A percentile compares a stretch with the other conserved stretches of the same genome.
These are phyloP conservation scores for Ataeniobius toweri DNA, from an alignment of 2,797 vertebrate species.

Conservation along the genomic window DNA sequence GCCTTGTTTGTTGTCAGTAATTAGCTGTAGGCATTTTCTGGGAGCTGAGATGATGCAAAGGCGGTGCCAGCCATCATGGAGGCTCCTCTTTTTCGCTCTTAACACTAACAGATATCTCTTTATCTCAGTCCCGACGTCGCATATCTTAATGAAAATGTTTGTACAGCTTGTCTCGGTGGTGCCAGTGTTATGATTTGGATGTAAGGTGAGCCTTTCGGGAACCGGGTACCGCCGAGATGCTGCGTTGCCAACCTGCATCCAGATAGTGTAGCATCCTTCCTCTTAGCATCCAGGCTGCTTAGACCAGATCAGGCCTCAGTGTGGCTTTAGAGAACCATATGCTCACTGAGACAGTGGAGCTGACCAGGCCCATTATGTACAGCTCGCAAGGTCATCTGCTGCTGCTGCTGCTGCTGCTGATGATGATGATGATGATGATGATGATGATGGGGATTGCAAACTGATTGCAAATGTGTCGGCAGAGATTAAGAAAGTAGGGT, in stretches of 20 bases:
- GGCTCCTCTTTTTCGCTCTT: slow-evolving; percentile 13
- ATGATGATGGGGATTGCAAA: not conserved
- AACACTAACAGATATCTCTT: not conserved
- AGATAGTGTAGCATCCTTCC: slow-evolving; percentile 55
- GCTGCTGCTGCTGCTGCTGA: not conserved
- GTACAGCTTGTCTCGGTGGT: not conserved
- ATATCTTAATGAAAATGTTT: too few species aligned
- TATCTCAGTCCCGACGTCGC: not conserved
- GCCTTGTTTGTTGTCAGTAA: not conserved
- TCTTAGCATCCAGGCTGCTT: slow-evolving; percentile 46
- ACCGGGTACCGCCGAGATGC: slow-evolving; percentile 63
- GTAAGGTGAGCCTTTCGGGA: not conserved
- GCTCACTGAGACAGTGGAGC: slow-evolving; percentile 16
- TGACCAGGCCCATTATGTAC: slow-evolving; percentile 16
- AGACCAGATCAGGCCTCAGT: slow-evolving; percentile 39
- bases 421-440: not conserved
- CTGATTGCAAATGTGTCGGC: slow-evolving; percentile 11
- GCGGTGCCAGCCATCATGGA: slow-evolving; percentile 75
- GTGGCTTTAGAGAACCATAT: slow-evolving; percentile 2
- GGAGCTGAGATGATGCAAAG: slow-evolving; percentile 67
- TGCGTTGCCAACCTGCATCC: slow-evolving; percentile 56
- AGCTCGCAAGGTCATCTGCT: slow-evolving; percentile 51
- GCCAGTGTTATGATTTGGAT: not conserved
- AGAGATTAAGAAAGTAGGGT: slow-evolving; percentile 23
- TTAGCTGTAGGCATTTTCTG: not conserved